These are phyloP conservation scores for Coracopsis vasa DNA, from an alignment of 2,113 vertebrate genomes.

Conservation along the genomic window DNA sequence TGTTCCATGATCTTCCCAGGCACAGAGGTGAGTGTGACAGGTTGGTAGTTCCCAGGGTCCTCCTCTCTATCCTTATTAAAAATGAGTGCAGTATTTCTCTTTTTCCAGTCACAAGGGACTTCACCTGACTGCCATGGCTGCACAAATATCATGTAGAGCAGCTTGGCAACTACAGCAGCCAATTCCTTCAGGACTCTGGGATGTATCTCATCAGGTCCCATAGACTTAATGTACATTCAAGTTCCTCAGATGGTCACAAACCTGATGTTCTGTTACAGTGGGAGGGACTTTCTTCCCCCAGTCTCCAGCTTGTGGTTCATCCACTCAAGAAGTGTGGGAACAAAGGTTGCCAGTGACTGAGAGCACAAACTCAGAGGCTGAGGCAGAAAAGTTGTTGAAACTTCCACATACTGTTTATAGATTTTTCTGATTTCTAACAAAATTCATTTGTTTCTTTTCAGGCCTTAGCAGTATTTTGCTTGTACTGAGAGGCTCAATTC, in stretches of 20 bases:
- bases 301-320: background rate
- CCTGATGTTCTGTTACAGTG: background rate
- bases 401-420: background rate
- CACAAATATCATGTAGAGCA: background rate
- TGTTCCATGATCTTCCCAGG: background rate
- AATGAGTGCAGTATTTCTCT: background rate
- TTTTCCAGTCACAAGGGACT: background rate
- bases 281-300: background rate
- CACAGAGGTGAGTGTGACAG: background rate
- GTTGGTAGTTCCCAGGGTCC: background rate
- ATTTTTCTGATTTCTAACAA: background rate
- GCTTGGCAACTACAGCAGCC: background rate
- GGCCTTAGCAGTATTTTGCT: background rate
- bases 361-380: background rate
- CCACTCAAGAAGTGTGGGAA: background rate
- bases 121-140: background rate
- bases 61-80: background rate
- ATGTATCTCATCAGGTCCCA: background rate
- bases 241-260: background rate
- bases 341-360: background rate
- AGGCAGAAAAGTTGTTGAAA: background rate
- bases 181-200: background rate
- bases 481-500: background rate
- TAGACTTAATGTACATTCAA: background rate
- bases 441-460: background rate